phyloP scores from a whole-genome alignment of 2,888 invertebrate genomes.

The Epicampocera succincta region DNA sequence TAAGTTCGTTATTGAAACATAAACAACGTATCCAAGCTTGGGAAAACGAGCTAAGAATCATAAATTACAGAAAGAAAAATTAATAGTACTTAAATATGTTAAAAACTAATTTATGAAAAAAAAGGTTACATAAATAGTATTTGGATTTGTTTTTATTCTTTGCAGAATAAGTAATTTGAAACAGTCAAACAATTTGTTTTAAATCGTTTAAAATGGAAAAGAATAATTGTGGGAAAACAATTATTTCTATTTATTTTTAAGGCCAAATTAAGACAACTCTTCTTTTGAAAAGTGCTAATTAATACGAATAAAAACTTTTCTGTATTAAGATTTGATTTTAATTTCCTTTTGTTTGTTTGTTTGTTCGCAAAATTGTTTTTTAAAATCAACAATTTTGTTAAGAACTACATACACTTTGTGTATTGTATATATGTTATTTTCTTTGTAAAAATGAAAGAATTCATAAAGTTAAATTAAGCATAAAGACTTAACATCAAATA shows the following conservation, averaged over 20 bases:
- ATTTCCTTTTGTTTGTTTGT: too few relatives aligned
- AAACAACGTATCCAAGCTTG: neutral
- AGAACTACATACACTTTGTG: slow-evolving; percentile 36
- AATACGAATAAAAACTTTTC: neutral
- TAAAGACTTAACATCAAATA: slow-evolving; percentile 35
- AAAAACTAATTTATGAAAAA: slow-evolving; percentile 5
- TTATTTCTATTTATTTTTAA: slow-evolving; percentile 21
- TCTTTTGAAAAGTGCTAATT: neutral
- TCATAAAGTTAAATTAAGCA: slow-evolving; percentile 22
- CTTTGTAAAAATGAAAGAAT: slow-evolving; percentile 33
- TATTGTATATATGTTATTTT: slow-evolving; percentile 7
- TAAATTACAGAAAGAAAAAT: neutral
- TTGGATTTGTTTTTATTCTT: slow-evolving; percentile 9
- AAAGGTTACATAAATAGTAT: neutral
- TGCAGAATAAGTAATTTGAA: neutral
- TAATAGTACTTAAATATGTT: neutral
- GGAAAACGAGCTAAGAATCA: neutral
- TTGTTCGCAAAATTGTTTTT: slow-evolving; percentile 2
- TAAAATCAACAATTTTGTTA: slow-evolving; percentile 9
- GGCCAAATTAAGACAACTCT: slow-evolving; percentile 15
- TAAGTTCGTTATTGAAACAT: too few relatives aligned
- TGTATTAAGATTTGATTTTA: slow-evolving; percentile 1
- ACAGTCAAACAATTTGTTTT: slow-evolving; percentile 2
- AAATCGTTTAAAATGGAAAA: too few relatives aligned
- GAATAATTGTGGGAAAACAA: neutral